Percentiles rank a stretch among this genome's conserved stretches.
These are phyloP conservation scores for Lithosia quadra DNA, from an alignment of 2,888 invertebrate species.

Conservation along the genomic window DNA sequence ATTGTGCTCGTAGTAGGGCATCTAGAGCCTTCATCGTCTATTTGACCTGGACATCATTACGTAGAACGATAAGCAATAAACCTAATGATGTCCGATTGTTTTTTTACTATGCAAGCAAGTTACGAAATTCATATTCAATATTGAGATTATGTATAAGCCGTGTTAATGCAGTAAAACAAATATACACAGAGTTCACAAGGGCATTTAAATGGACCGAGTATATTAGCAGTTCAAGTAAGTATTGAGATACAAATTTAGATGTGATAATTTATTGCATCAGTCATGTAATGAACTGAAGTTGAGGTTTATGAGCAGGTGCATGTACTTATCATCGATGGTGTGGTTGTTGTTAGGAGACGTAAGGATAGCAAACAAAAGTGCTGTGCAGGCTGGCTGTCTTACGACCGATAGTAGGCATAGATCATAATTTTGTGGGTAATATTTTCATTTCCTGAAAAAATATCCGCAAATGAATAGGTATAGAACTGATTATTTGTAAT, in stretches of 20 bases:
- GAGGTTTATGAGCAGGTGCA: neutral
- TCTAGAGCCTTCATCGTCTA: too few species aligned
- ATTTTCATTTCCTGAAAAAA: too few species aligned
- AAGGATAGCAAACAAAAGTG: too few species aligned
- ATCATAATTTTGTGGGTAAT: too few species aligned
- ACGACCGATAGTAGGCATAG: neutral
- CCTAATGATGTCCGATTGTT: slow-evolving; percentile 9
- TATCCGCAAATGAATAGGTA: too few species aligned
- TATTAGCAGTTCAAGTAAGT: slow-evolving; percentile 40
- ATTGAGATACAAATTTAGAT: slow-evolving; percentile 36
- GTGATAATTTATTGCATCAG: slow-evolving; percentile 4
- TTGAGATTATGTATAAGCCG: slow-evolving; percentile 56
- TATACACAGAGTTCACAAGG: slow-evolving; percentile 59
- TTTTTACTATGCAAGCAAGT: slow-evolving; percentile 44
- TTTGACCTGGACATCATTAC: too few species aligned
- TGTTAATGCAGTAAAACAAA: slow-evolving; percentile 63
- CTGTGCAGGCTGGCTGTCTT: neutral
- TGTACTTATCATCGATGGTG: too few species aligned
- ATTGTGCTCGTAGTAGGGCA: neutral
- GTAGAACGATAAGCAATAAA: neutral
- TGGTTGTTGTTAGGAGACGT: neutral
- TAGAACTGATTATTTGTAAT: too few species aligned
- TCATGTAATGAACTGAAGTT: neutral
- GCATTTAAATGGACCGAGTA: slow-evolving; percentile 62
- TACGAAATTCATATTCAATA: slow-evolving; percentile 55